Conservation (phyloP, 1,140 invertebrate species). For the Maniola jurtina region DNA sequence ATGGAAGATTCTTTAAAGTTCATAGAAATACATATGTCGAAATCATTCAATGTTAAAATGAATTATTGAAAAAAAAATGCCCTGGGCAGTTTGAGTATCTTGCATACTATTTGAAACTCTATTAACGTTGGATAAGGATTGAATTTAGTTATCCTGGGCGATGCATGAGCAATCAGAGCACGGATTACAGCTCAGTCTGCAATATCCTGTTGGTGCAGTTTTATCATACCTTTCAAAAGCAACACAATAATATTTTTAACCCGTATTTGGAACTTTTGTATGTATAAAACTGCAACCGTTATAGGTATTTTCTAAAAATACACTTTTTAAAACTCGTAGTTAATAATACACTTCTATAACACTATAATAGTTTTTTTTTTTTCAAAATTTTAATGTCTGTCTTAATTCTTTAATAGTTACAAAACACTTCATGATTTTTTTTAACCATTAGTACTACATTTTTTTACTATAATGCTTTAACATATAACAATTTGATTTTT, state of each 20-base stretch:
- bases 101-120: no score
- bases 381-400: constrained; percentile 17
- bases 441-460: neutral
- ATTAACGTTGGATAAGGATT: no score
- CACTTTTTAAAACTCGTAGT: constrained; percentile 11
- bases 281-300: constrained; percentile 29
- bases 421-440: constrained; percentile 8
- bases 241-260: constrained; percentile 2
- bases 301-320: constrained; percentile 21
- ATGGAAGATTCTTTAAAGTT: no score
- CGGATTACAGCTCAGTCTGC: no score
- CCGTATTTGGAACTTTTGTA: neutral
- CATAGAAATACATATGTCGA: no score
- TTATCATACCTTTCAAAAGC: constrained; percentile 37
- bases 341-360: constrained; percentile 12
- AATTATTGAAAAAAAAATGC: no score
- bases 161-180: no score
- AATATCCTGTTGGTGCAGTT: constrained; percentile 44
- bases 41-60: no score
- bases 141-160: no score
- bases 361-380: constrained; percentile 11
- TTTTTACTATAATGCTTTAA: constrained; percentile 18
- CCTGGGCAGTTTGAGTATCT: no score
- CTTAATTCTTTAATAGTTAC: constrained; percentile 8
- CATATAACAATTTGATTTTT: constrained; percentile 67